phyloP scores from a whole-genome alignment of 2,888 invertebrate species.

The Trichopria drosophilae region DNA sequence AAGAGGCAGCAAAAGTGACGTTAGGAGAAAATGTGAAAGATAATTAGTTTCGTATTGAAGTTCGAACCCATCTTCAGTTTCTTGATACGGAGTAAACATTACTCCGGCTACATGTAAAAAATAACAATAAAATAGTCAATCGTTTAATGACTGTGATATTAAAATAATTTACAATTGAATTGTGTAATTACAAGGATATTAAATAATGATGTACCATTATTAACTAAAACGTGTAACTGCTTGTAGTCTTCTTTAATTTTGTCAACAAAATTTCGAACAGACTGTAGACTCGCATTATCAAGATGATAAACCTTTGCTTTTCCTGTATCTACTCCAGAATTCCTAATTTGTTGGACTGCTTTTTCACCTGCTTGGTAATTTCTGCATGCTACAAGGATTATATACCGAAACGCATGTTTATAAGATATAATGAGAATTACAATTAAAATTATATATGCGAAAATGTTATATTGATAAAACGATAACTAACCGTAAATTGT shows the following conservation, averaged over 20 bases:
- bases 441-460: too few species aligned
- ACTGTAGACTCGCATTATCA: constrained; percentile 75
- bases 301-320: constrained; percentile 69
- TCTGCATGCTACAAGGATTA: constrained; percentile 76
- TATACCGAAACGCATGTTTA: too few species aligned
- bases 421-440: too few species aligned
- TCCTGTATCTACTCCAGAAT: constrained; percentile 62
- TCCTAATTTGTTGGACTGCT: constrained; percentile 57
- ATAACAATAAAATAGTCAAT: too few species aligned
- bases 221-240: constrained; percentile 74
- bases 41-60: constrained; percentile 88
- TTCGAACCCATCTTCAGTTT: constrained; percentile 83
- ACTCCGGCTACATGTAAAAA: constrained; percentile 72
- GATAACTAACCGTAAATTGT: too few species aligned
- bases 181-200: too few species aligned
- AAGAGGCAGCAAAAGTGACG: constrained; percentile 77
- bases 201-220: constrained; percentile 72
- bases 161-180: too few species aligned
- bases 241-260: constrained; percentile 66
- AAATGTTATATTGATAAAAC: too few species aligned
- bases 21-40: constrained; percentile 81
- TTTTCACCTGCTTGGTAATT: constrained; percentile 51
- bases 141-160: too few species aligned
- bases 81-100: constrained; percentile 80
- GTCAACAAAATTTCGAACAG: constrained; percentile 75